These are phyloP conservation scores for Pterobdella sp. DNA, from an alignment of 2,888 invertebrate species.

Conservation along the genomic window DNA sequence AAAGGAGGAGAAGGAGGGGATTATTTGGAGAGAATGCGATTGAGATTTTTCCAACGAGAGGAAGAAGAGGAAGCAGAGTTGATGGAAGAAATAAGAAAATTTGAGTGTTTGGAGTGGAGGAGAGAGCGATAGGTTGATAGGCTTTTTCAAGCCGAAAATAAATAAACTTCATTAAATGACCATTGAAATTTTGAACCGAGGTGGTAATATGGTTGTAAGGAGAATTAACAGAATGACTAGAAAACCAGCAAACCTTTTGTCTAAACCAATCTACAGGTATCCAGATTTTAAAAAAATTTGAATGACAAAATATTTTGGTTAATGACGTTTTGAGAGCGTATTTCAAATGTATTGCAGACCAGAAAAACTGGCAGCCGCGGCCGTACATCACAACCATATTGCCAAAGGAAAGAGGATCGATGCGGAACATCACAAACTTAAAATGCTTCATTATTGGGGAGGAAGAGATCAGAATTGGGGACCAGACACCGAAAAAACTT, in stretches of 20 bases:
- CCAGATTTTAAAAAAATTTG: not conserved
- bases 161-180: not conserved
- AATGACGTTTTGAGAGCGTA: too few species aligned
- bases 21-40: too few species aligned
- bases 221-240: slow-evolving; percentile 38
- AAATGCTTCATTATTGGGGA: slow-evolving; percentile 41
- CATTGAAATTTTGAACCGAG: slow-evolving; percentile 22
- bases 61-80: too few species aligned
- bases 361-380: slow-evolving; percentile 27
- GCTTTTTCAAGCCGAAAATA: too few species aligned
- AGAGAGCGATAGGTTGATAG: too few species aligned
- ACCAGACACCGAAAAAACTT: slow-evolving; percentile 36
- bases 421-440: slow-evolving; percentile 29
- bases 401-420: slow-evolving; percentile 26
- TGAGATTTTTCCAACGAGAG: too few species aligned
- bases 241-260: slow-evolving; percentile 36
- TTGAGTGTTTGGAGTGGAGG: too few species aligned
- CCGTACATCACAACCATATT: slow-evolving; percentile 33
- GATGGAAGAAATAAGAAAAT: too few species aligned
- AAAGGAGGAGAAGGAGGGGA: too few species aligned
- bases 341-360: slow-evolving; percentile 28
- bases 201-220: slow-evolving; percentile 36
- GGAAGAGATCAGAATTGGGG: slow-evolving; percentile 39
- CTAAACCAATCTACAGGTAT: slow-evolving; percentile 37
- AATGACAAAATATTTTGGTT: not conserved